A percentile compares a stretch with the other conserved stretches of the same genome.
phyloP scores from a whole-genome alignment of 2,888 invertebrate genomes.

The Acrobasis consociella region DNA sequence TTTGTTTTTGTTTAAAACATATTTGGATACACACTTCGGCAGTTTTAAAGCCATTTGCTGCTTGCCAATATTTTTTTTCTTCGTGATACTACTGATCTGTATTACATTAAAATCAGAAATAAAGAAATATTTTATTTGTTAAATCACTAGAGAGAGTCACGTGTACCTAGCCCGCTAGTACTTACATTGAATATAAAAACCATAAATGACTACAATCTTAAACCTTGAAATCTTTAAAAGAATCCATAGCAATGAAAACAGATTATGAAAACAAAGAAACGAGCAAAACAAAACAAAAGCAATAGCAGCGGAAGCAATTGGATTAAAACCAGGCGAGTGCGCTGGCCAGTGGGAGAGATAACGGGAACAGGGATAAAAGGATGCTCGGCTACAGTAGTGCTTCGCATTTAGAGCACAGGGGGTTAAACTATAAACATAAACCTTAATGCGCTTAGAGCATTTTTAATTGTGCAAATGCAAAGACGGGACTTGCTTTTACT shows the following conservation, averaged over 20 bases:
- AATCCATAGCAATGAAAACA: not conserved
- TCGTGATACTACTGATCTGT: too few relatives aligned
- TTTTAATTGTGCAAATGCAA: conserved; percentile 7
- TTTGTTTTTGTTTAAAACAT: not conserved
- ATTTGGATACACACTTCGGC: not conserved
- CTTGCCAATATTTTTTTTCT: not conserved
- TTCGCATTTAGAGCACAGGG: conserved; percentile 33
- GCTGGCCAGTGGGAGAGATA: conserved; percentile 32
- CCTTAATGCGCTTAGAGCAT: not conserved
- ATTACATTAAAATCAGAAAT: too few relatives aligned
- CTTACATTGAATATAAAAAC: not conserved
- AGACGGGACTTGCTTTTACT: too few relatives aligned
- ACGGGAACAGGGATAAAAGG: conserved; percentile 10
- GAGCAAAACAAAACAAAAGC: conserved; percentile 4
- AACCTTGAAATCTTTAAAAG: conserved; percentile 1
- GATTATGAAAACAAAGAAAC: conserved; percentile 13
- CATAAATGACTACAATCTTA: not conserved
- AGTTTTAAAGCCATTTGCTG: not conserved
- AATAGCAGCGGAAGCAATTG: conserved; percentile 21
- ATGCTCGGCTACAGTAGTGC: not conserved
- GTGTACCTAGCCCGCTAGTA: too few relatives aligned
- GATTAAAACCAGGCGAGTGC: conserved; percentile 30
- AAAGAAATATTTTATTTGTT: too few relatives aligned
- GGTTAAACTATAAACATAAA: conserved; percentile 8
- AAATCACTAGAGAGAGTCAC: too few relatives aligned